phyloP scores from a whole-genome alignment of 2,888 invertebrate genomes.

The Crossocerus cetratus region DNA sequence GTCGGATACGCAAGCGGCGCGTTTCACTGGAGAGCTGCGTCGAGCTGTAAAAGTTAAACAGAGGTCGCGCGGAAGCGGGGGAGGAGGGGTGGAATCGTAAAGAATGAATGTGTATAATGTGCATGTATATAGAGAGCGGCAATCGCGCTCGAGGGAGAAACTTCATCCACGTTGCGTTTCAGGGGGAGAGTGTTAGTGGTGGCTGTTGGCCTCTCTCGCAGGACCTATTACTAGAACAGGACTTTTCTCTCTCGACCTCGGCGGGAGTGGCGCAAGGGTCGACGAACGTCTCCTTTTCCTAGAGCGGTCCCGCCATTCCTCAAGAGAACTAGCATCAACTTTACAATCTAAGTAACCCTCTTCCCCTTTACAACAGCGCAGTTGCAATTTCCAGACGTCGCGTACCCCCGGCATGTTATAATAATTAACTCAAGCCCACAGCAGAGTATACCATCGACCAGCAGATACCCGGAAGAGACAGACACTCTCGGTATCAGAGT shows the following conservation, averaged over 20 bases:
- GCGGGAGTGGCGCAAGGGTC: background rate
- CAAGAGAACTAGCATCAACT: too few relatives aligned
- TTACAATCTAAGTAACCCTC: too few relatives aligned
- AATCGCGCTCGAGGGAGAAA: slow-evolving; percentile 5
- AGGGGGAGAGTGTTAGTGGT: background rate
- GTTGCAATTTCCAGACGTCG: too few relatives aligned
- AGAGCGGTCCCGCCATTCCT: background rate
- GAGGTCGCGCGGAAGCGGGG: background rate
- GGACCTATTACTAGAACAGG: slow-evolving; percentile 21
- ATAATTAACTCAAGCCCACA: too few relatives aligned
- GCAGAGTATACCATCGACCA: too few relatives aligned
- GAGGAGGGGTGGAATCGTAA: background rate
- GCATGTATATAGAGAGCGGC: background rate
- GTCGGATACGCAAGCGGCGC: background rate
- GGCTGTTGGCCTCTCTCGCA: slow-evolving; percentile 17
- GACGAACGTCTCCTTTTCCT: background rate
- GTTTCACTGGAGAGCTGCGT: too few relatives aligned
- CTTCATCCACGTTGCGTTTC: slow-evolving; percentile 1
- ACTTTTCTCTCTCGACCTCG: slow-evolving; percentile 11
- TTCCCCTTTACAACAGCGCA: background rate
- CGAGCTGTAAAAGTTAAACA: too few relatives aligned
- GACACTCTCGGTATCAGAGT: background rate
- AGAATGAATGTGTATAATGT: background rate
- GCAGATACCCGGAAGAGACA: too few relatives aligned
- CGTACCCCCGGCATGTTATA: too few relatives aligned